These are phyloP conservation scores for Lepidurus couesii DNA, from an alignment of 1,140 invertebrate species.

Conservation along the genomic window DNA sequence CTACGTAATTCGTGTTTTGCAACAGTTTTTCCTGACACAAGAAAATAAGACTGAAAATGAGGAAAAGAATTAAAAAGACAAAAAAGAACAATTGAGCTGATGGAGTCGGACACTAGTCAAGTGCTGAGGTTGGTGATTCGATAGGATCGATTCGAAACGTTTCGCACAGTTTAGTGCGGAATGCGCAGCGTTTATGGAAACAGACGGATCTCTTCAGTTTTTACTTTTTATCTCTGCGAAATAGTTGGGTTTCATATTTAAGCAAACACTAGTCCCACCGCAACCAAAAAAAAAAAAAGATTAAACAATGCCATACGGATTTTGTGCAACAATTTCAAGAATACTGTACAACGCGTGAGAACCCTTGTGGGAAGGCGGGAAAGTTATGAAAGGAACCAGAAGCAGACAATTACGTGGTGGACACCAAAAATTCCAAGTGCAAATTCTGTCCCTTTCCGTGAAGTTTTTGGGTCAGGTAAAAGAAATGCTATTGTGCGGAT, in stretches of 20 bases:
- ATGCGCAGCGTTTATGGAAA: neutral
- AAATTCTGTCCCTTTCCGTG: neutral
- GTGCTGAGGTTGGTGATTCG: neutral
- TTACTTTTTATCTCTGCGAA: neutral
- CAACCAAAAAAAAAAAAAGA: neutral
- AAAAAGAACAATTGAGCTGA: neutral
- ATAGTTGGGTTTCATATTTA: neutral
- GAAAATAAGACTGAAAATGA: neutral
- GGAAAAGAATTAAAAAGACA: neutral
- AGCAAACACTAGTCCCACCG: constrained; percentile 3
- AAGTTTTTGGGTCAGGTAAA: neutral
- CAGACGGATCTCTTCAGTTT: neutral
- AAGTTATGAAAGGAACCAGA: neutral
- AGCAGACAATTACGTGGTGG: neutral
- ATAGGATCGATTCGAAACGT: neutral
- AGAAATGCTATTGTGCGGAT: neutral
- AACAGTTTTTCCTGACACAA: neutral
- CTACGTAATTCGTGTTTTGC: constrained; percentile 17
- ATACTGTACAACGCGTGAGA: neutral
- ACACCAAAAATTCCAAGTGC: neutral
- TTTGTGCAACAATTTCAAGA: neutral
- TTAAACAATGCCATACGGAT: neutral
- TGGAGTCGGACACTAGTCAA: neutral
- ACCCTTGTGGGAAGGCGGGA: neutral
- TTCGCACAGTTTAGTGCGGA: neutral